Conservation (phyloP, 2,888 invertebrate species). For the Nezara viridula region DNA sequence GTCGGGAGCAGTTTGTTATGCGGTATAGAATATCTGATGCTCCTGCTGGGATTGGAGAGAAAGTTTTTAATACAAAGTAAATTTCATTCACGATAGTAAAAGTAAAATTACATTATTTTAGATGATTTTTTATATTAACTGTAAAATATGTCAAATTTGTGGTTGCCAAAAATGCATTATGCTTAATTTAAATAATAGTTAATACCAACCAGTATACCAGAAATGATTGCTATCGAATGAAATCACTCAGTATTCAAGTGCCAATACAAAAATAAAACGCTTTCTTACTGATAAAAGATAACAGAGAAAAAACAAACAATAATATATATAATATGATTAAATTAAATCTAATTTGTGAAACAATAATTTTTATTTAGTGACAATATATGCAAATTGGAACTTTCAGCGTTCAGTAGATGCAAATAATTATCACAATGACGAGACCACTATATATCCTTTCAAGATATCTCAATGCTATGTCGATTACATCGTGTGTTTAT, state of each 20-base stretch:
- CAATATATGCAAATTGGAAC: background rate
- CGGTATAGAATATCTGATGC: background rate
- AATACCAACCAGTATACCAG: background rate
- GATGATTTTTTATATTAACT: too few species aligned
- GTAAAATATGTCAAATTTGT: too few species aligned
- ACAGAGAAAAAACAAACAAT: background rate
- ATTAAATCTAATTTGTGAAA: background rate
- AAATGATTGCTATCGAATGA: background rate
- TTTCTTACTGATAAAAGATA: background rate
- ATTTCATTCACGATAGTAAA: background rate
- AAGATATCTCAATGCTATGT: too few species aligned
- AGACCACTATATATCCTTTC: too few species aligned
- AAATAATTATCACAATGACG: background rate
- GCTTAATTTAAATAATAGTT: background rate
- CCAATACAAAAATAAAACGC: background rate
- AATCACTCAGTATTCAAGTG: background rate
- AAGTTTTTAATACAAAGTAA: too few species aligned
- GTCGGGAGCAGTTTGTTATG: background rate
- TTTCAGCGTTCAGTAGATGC: background rate
- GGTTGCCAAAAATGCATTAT: too few species aligned
- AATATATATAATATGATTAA: background rate
- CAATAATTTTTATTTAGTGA: background rate
- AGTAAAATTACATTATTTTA: background rate
- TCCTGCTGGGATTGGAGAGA: background rate
- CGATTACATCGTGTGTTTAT: too few species aligned